Conservation (phyloP, 1,140 invertebrate species). For the Cepaea nemoralis region DNA sequence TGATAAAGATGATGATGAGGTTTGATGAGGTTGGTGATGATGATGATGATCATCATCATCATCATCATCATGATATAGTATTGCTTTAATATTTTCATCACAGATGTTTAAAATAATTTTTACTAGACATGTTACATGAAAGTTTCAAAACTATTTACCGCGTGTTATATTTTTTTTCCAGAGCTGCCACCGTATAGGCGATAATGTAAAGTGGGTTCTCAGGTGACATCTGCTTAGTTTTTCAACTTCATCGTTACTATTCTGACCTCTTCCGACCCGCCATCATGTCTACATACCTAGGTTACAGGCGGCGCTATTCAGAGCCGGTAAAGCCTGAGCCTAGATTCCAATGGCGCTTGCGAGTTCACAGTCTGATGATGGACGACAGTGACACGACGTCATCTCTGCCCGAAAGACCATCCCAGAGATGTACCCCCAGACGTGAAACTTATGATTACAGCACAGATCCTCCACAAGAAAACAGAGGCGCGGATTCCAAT, state of each 20-base stretch:
- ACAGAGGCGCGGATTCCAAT: background rate
- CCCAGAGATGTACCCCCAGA: too few relatives aligned
- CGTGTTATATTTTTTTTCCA: too few relatives aligned
- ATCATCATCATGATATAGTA: background rate
- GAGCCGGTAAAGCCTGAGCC: conserved; percentile 33
- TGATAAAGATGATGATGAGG: too few relatives aligned
- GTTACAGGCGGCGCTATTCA: background rate
- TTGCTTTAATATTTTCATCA: too few relatives aligned
- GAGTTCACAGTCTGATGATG: conserved; percentile 36
- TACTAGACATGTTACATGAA: too few relatives aligned
- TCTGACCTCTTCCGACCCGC: background rate
- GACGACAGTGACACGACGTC: background rate
- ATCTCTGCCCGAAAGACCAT: background rate
- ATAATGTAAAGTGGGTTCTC: too few relatives aligned
- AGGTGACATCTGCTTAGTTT: too few relatives aligned
- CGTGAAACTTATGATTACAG: background rate
- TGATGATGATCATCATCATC: conserved; percentile 13
- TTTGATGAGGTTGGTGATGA: background rate
- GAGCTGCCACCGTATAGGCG: too few relatives aligned
- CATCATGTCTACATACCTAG: conserved; percentile 16
- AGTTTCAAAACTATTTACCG: too few relatives aligned
- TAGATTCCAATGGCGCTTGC: conserved; percentile 30
- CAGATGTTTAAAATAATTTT: too few relatives aligned
- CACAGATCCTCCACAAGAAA: background rate
- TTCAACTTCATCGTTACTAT: too few relatives aligned